Evolutionary conservation across 2,888 invertebrate genomes (phyloP).

Genomic region (Ecliptopera silaceata): DNA sequence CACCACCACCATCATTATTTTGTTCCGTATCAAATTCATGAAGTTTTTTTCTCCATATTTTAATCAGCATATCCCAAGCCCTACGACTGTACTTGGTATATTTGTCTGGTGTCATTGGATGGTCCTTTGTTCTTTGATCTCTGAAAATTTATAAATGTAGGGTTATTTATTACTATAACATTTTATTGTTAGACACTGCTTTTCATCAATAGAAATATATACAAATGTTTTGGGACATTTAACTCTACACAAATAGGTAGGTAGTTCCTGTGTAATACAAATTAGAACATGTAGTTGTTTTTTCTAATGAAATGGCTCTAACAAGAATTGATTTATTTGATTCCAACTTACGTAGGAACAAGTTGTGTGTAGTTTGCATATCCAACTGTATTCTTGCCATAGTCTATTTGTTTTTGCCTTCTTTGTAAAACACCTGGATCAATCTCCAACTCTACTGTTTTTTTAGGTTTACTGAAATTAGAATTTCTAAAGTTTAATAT

Average conservation of each 20-base stretch:
- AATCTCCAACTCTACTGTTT: constrained; percentile 83
- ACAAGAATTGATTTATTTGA: not conserved
- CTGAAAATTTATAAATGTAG: constrained; percentile 63
- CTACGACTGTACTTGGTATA: constrained; percentile 93
- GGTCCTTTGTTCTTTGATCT: constrained; percentile 84
- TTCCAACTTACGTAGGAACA: constrained; percentile 86
- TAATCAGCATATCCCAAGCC: constrained; percentile 95
- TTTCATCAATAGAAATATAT: too few species aligned
- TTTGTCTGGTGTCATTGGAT: constrained; percentile 96
- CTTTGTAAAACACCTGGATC: constrained; percentile 88
- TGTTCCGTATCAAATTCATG: constrained; percentile 88
- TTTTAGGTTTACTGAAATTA: constrained; percentile 47
- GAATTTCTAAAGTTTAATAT: not conserved
- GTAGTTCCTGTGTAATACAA: too few species aligned
- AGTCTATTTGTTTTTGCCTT: constrained; percentile 96
- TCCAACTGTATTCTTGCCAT: constrained; percentile 95
- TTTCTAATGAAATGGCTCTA: too few species aligned
- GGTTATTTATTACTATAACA: not conserved
- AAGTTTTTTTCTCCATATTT: constrained; percentile 92
- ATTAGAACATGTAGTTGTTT: too few species aligned
- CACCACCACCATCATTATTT: constrained; percentile 30
- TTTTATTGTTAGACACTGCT: too few species aligned
- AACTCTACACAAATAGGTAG: too few species aligned
- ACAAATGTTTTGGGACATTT: too few species aligned
- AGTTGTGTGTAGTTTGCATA: constrained; percentile 89